Evolutionary conservation across 2,797 vertebrate species (phyloP).

Genomic region (Chromobotia macracanthus): DNA sequence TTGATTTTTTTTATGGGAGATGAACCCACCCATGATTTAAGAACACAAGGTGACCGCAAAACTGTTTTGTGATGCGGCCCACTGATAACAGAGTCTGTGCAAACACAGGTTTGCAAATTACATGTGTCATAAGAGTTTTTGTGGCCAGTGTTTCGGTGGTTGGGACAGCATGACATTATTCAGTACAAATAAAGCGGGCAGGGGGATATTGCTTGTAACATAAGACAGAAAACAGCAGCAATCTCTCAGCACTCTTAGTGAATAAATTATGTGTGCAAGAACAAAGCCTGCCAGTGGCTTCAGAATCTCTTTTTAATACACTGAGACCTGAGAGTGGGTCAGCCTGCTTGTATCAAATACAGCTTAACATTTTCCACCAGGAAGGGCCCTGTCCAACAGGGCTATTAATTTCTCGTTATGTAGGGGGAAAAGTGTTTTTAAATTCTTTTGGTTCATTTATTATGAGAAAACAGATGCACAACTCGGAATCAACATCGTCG

Average conservation of each 20-base stretch:
- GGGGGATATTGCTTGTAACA: slow-evolving; percentile 60
- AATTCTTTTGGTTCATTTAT: slow-evolving; percentile 45
- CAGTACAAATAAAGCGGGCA: slow-evolving; percentile 71
- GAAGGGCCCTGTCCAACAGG: slow-evolving; percentile 68
- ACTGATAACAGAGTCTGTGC: slow-evolving; percentile 63
- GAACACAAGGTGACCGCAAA: slow-evolving; percentile 41
- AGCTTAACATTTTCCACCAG: slow-evolving; percentile 81
- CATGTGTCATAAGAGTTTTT: slow-evolving; percentile 59
- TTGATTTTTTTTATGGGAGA: slow-evolving; percentile 7
- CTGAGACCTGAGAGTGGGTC: slow-evolving; percentile 74
- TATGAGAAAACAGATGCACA: slow-evolving; percentile 7
- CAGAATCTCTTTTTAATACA: slow-evolving; percentile 80
- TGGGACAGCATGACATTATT: slow-evolving; percentile 76
- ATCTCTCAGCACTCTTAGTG: slow-evolving; percentile 67
- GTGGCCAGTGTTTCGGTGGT: slow-evolving; percentile 59
- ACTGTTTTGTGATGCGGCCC: not conserved
- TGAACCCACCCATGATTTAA: slow-evolving; percentile 14
- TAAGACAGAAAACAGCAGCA: slow-evolving; percentile 62
- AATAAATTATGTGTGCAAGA: slow-evolving; percentile 77
- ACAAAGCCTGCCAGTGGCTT: slow-evolving; percentile 74
- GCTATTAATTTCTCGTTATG: slow-evolving; percentile 76
- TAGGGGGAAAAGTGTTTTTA: slow-evolving; percentile 8
- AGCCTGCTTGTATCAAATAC: slow-evolving; percentile 81
- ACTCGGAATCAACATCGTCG: slow-evolving; percentile 4
- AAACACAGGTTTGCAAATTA: slow-evolving; percentile 64